Evolutionary conservation across 2,113 vertebrate genomes (phyloP).

Genomic region (Dryoscopus gambensis): DNA sequence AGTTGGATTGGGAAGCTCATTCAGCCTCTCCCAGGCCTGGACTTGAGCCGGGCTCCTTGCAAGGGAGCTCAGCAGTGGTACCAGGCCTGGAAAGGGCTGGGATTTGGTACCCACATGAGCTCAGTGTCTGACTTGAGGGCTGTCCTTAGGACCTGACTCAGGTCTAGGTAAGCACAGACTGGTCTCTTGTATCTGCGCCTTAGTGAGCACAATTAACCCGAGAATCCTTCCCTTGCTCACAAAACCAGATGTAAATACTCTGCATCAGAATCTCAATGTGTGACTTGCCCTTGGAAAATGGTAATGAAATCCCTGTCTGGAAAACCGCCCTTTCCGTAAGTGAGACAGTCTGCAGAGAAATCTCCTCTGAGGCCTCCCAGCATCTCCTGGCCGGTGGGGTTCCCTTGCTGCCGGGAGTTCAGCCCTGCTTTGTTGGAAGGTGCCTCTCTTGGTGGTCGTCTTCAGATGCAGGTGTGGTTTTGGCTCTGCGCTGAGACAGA

Average conservation of each 20-base stretch:
- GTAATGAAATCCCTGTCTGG: conserved; percentile 7
- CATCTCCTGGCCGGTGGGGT: neutral
- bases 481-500: neutral
- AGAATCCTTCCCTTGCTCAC: neutral
- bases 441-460: neutral
- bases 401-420: neutral
- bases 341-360: neutral
- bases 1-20: accelerated
- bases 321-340: neutral
- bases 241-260: neutral
- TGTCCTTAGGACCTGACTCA: neutral
- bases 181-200: neutral
- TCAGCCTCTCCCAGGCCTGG: neutral
- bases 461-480: neutral
- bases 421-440: neutral
- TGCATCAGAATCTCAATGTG: neutral
- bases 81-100: neutral
- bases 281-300: neutral
- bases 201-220: neutral
- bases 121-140: neutral
- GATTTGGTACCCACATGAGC: neutral
- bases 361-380: neutral
- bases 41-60: neutral
- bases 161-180: neutral
- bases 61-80: neutral